Evolutionary conservation across 2,113 vertebrate species (phyloP), one percentile per base, ranked within the genome.

Genomic region (Martes martes): DNA sequence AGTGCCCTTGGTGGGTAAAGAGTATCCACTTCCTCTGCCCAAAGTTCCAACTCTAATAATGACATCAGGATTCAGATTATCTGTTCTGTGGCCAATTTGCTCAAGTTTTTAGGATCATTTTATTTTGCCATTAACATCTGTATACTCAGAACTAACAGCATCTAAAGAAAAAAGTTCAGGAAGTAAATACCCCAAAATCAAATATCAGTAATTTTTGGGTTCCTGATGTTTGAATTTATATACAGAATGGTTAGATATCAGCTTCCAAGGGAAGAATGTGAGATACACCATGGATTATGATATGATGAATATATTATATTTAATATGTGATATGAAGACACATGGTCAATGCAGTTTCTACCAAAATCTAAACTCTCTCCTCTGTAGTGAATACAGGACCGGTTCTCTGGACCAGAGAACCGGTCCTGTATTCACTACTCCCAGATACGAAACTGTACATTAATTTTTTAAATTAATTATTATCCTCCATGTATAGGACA

Each of bases 121-220:
- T 89, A 42, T 59, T 50, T 73, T 69, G 65, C n/a, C 24, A 85
- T 39, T 80, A 59, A 61, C 65, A 9, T 82, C 31, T 55, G 28
- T 91, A 81, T 55, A 45, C 63, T 81, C 71, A 89, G 61, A 47
- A 33, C 39, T 92, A 36, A 95, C 24, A 45, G 61, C 45, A 89
- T 57, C 96, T 45, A 65, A 57, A 88, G 55, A 84, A 47, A 90
- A 97, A 87, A 28, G 80, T 33, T 59, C 16, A 85, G 33, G 59
- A 97, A 96, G 63, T 47, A 79, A 96, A 88, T 31, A 81, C n/a
- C 3, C 10, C 18, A 36, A 87, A 89, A 47, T 78, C 76, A 79
- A 85, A 55, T 83, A 87, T n/a, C 55, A 63, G 10, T 69, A 65
- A 50, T 16, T 61, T 80, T 15, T 31, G 88, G 2, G 33, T 85